Percentiles rank a stretch among this genome's conserved stretches.
These are phyloP conservation scores for Choristoneura rosaceana DNA, from an alignment of 2,888 invertebrate genomes.

Conservation along the genomic window DNA sequence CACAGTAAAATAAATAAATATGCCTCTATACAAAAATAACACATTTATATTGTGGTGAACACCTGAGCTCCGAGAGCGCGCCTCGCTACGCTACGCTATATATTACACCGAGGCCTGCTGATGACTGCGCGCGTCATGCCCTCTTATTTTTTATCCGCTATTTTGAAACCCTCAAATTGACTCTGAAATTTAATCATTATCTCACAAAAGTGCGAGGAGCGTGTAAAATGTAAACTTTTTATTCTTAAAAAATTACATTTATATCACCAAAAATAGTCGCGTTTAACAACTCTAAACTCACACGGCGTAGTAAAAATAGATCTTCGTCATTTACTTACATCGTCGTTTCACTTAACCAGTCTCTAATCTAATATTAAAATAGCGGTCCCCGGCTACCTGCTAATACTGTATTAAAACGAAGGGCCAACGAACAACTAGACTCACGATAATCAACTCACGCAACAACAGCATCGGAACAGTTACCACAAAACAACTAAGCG, in stretches of 20 bases:
- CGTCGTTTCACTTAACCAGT: slow-evolving; percentile 50
- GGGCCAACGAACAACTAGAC: slow-evolving; percentile 34
- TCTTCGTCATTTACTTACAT: slow-evolving; percentile 51
- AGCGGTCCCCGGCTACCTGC: slow-evolving; percentile 59
- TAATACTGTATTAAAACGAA: slow-evolving; percentile 55
- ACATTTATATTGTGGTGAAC: slow-evolving; percentile 78
- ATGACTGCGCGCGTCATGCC: slow-evolving; percentile 42
- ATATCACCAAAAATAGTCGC: slow-evolving; percentile 74
- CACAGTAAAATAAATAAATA: slow-evolving; percentile 82
- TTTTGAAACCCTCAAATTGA: slow-evolving; percentile 70
- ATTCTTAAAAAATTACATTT: slow-evolving; percentile 77
- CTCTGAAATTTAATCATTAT: slow-evolving; percentile 62
- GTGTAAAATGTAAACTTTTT: slow-evolving; percentile 73
- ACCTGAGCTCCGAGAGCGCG: slow-evolving; percentile 64
- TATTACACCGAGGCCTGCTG: slow-evolving; percentile 47
- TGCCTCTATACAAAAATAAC: slow-evolving; percentile 84
- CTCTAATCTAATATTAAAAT: slow-evolving; percentile 44
- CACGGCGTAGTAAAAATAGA: slow-evolving; percentile 75
- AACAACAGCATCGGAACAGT: slow-evolving; percentile 47
- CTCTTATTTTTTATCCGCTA: slow-evolving; percentile 51
- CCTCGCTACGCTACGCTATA: slow-evolving; percentile 28
- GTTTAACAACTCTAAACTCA: slow-evolving; percentile 63
- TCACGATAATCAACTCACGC: slow-evolving; percentile 38
- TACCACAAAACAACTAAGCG: slow-evolving; percentile 49
- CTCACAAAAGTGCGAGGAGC: slow-evolving; percentile 80